phyloP scores from a whole-genome alignment of 2,113 vertebrate genomes.

The Callipepla californica region DNA sequence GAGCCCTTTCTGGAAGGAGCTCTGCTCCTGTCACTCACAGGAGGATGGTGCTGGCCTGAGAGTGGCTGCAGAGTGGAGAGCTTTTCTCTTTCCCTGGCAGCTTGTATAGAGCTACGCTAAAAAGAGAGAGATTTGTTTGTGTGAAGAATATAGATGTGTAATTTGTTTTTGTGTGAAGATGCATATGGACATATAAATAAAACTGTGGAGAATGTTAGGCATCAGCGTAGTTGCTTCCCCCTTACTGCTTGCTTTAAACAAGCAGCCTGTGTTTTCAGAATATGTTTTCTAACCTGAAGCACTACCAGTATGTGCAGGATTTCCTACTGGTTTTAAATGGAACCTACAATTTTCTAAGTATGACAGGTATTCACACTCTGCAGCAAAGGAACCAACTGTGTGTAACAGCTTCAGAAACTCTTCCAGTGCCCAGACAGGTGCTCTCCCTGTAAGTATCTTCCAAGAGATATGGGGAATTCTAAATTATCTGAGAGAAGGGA shows the following conservation, averaged over 20 bases:
- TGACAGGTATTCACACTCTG: neutral
- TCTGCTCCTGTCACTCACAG: neutral
- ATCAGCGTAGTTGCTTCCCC: neutral
- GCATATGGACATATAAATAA: neutral
- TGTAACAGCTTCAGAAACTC: neutral
- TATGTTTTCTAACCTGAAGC: neutral
- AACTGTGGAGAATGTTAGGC: neutral
- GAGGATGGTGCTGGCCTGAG: neutral
- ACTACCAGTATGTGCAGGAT: neutral
- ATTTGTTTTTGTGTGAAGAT: neutral
- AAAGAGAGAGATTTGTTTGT: neutral
- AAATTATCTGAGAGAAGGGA: neutral
- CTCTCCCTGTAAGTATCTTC: neutral
- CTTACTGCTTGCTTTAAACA: neutral
- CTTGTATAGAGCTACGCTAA: neutral
- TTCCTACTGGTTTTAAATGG: neutral
- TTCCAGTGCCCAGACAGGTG: neutral
- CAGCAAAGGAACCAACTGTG: neutral
- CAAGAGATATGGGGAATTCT: neutral
- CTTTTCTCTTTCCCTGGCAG: neutral
- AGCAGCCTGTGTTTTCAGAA: neutral
- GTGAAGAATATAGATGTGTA: neutral
- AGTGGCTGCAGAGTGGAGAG: neutral
- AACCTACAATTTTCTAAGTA: neutral
- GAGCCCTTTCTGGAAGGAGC: constrained; percentile 31